Percentiles rank a stretch among this genome's conserved stretches.
These are phyloP conservation scores for Meandrusa payeni DNA, from an alignment of 2,888 invertebrate species.

Conservation along the genomic window DNA sequence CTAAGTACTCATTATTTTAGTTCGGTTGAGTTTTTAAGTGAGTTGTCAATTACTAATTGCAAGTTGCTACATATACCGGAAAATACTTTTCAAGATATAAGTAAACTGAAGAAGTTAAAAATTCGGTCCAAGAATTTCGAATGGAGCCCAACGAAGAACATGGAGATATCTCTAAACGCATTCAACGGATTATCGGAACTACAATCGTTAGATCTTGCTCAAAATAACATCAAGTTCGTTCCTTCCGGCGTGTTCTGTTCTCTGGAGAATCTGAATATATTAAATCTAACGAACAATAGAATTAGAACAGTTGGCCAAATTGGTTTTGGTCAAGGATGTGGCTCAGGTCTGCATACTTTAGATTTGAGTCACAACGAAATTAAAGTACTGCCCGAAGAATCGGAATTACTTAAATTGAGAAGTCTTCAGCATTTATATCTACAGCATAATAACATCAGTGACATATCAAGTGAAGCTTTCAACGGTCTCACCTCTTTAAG, in stretches of 20 bases:
- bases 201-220: slow-evolving; percentile 88
- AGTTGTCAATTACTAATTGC: slow-evolving; percentile 88
- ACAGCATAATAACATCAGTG: slow-evolving; percentile 91
- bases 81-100: slow-evolving; percentile 89
- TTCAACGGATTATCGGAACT: slow-evolving; percentile 90
- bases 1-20: slow-evolving; percentile 86
- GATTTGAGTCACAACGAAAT: slow-evolving; percentile 92
- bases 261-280: slow-evolving; percentile 87
- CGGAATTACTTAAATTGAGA: slow-evolving; percentile 87
- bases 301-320: slow-evolving; percentile 88
- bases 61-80: slow-evolving; percentile 89
- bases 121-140: slow-evolving; percentile 90
- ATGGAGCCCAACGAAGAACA: slow-evolving; percentile 87
- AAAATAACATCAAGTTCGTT: slow-evolving; percentile 90
- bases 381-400: slow-evolving; percentile 85
- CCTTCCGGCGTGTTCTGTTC: slow-evolving; percentile 91
- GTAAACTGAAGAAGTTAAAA: slow-evolving; percentile 88
- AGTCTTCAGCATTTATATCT: slow-evolving; percentile 90
- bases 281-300: slow-evolving; percentile 93
- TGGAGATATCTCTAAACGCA: slow-evolving; percentile 86
- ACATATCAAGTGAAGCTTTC: slow-evolving; percentile 89
- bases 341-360: slow-evolving; percentile 86
- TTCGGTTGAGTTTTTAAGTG: slow-evolving; percentile 86
- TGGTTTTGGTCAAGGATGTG: slow-evolving; percentile 84
- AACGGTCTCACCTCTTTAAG: slow-evolving; percentile 89